phyloP scores from a whole-genome alignment of 2,888 invertebrate genomes.

The Orgyia antiqua region DNA sequence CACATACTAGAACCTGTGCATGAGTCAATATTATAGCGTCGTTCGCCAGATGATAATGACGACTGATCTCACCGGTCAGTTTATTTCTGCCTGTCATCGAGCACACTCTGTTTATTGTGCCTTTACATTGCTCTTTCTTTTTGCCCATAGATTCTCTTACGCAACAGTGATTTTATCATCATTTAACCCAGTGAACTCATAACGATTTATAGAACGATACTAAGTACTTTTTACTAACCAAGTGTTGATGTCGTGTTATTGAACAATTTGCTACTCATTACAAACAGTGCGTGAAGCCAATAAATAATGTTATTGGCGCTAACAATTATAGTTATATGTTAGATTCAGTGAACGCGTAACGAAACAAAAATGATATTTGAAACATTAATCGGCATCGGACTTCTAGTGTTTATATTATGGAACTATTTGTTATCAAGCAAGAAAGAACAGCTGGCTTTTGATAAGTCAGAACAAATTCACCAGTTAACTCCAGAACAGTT shows the following conservation, averaged over 20 bases:
- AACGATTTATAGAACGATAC: slow-evolving; percentile 7
- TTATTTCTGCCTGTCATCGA: slow-evolving; percentile 37
- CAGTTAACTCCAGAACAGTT: slow-evolving; percentile 1
- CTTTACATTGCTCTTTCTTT: slow-evolving; percentile 17
- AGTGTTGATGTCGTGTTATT: slow-evolving; percentile 38
- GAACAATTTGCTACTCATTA: slow-evolving; percentile 36
- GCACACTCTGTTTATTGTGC: slow-evolving; percentile 31
- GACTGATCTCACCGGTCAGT: slow-evolving; percentile 48
- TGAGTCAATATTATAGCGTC: slow-evolving; percentile 54
- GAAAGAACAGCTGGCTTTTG: slow-evolving; percentile 16
- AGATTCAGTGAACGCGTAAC: slow-evolving; percentile 52
- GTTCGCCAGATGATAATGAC: slow-evolving; percentile 56
- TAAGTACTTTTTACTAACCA: slow-evolving; percentile 17
- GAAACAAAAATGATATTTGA: slow-evolving; percentile 55
- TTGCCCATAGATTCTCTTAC: slow-evolving; percentile 10
- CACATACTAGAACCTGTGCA: slow-evolving; percentile 53
- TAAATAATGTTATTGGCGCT: slow-evolving; percentile 39
- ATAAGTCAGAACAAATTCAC: slow-evolving; percentile 12
- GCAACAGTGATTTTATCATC: slow-evolving; percentile 17
- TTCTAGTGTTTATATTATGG: slow-evolving; percentile 54
- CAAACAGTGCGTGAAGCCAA: slow-evolving; percentile 47
- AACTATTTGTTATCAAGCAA: slow-evolving; percentile 45
- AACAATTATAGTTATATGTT: slow-evolving; percentile 35
- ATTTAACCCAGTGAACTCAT: slow-evolving; percentile 15
- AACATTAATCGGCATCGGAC: slow-evolving; percentile 55